Conservation (phyloP, 2,888 invertebrate genomes). For the Drosophila koepferae region DNA sequence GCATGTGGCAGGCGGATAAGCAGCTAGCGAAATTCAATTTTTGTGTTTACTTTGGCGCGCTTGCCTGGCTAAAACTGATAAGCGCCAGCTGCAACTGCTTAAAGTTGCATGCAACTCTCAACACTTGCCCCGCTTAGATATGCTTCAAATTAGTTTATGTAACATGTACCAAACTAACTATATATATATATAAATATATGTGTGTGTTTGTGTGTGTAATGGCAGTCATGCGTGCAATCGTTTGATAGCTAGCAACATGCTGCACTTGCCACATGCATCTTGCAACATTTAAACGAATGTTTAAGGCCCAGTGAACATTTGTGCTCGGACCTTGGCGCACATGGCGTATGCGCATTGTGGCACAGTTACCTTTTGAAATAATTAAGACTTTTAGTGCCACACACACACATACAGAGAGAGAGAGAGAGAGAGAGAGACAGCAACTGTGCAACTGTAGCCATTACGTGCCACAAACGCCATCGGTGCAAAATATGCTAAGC, state of each 20-base stretch:
- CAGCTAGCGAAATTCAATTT: slow-evolving; percentile 30
- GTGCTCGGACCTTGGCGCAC: slow-evolving; percentile 15
- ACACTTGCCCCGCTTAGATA: slow-evolving; percentile 21
- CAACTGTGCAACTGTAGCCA: slow-evolving; percentile 48
- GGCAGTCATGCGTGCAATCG: slow-evolving; percentile 69
- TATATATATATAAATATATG: neutral
- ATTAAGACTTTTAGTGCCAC: slow-evolving; percentile 69
- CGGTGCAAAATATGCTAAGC: slow-evolving; percentile 73
- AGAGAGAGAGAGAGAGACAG: slow-evolving; percentile 10
- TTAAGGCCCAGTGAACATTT: slow-evolving; percentile 40
- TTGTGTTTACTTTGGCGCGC: slow-evolving; percentile 33
- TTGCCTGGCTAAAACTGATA: slow-evolving; percentile 55
- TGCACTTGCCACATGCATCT: slow-evolving; percentile 25
- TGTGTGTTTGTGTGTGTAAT: slow-evolving; percentile 20
- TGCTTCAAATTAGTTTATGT: slow-evolving; percentile 43
- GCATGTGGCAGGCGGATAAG: slow-evolving; percentile 53
- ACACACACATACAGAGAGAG: slow-evolving; percentile 4
- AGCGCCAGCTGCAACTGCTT: slow-evolving; percentile 49
- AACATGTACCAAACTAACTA: slow-evolving; percentile 22
- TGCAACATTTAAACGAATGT: slow-evolving; percentile 24
- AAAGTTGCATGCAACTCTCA: slow-evolving; percentile 44
- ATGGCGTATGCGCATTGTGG: slow-evolving; percentile 39
- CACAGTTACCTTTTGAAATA: slow-evolving; percentile 67
- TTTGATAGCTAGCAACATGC: slow-evolving; percentile 55
- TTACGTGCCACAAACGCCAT: slow-evolving; percentile 61